Percentiles rank a stretch among this genome's conserved stretches.
Evolutionary conservation across 2,888 invertebrate genomes (phyloP).

Genomic region (Leptura quadrifasciata): DNA sequence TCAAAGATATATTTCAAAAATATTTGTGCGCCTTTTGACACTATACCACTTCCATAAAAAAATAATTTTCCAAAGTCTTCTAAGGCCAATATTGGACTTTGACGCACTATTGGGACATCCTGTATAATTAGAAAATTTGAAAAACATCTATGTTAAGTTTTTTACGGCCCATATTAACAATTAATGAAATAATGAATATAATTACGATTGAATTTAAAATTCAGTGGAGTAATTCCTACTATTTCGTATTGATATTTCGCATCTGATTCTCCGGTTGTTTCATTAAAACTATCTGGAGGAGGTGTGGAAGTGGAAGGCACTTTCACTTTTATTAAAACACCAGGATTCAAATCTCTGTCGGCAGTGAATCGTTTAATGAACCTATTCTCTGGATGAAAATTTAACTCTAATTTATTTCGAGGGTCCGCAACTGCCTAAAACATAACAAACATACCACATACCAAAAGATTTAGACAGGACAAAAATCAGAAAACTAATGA

Average conservation of each 20-base stretch:
- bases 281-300: constrained; percentile 47
- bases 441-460: background rate
- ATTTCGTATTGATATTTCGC: constrained; percentile 73
- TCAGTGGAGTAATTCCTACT: constrained; percentile 78
- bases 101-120: too few relatives aligned
- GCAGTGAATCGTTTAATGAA: constrained; percentile 87
- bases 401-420: constrained; percentile 76
- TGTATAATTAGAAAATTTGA: too few relatives aligned
- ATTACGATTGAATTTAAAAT: constrained; percentile 82
- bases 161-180: constrained; percentile 93
- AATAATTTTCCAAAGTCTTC: too few relatives aligned
- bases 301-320: constrained; percentile 22
- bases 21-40: too few relatives aligned
- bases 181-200: constrained; percentile 77
- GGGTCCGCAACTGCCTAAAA: constrained; percentile 64
- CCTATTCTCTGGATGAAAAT: constrained; percentile 87
- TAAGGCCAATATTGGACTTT: too few relatives aligned
- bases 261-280: constrained; percentile 31
- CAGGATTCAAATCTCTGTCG: constrained; percentile 80
- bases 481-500: too few relatives aligned
- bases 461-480: too few relatives aligned
- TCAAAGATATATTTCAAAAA: too few relatives aligned
- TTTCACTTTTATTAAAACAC: constrained; percentile 85
- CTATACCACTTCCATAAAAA: too few relatives aligned
- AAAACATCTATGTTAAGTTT: too few relatives aligned